Percentiles rank a stretch among this genome's conserved stretches.
phyloP scores from a whole-genome alignment of 1,140 invertebrate genomes.

The Gerris buenoi region DNA sequence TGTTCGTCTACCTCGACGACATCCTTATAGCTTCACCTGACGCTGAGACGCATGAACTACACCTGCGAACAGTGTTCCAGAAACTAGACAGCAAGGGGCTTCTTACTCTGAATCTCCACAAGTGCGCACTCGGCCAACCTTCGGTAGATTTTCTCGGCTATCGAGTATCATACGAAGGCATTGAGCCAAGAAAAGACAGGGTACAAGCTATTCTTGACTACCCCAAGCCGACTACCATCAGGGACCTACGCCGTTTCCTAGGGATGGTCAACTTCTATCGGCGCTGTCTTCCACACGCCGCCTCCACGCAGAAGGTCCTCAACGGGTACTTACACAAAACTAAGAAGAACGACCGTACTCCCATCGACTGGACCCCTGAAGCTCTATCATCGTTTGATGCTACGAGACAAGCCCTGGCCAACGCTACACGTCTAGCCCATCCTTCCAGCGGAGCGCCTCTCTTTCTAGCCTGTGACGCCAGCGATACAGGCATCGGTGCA shows the following conservation, averaged over 20 bases:
- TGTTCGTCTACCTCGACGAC: conserved; percentile 19
- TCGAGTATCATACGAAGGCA: conserved; percentile 21
- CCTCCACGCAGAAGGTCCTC: not conserved
- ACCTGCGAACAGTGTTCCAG: conserved; percentile 19
- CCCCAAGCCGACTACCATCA: conserved; percentile 12
- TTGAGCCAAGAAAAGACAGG: conserved; percentile 22
- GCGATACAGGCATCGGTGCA: not conserved
- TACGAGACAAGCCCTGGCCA: conserved; percentile 19
- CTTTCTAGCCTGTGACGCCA: not conserved
- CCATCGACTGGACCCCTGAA: conserved; percentile 19
- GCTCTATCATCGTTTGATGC: conserved; percentile 17
- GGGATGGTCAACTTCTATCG: not conserved
- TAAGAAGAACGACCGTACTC: conserved; percentile 18
- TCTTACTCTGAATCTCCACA: conserved; percentile 22
- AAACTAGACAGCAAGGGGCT: conserved; percentile 22
- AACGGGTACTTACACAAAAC: conserved; percentile 4
- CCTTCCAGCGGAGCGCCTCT: conserved; percentile 6
- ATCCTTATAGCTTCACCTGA: conserved; percentile 26
- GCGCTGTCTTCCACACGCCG: not conserved
- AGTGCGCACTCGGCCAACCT: conserved; percentile 23
- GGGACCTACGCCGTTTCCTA: conserved; percentile 18
- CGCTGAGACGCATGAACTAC: conserved; percentile 21
- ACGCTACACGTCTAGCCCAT: conserved; percentile 8
- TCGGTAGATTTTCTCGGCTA: conserved; percentile 26
- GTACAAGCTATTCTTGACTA: conserved; percentile 15